These are phyloP conservation scores for Catocala sponsa DNA, from an alignment of 2,888 invertebrate genomes.

Conservation along the genomic window DNA sequence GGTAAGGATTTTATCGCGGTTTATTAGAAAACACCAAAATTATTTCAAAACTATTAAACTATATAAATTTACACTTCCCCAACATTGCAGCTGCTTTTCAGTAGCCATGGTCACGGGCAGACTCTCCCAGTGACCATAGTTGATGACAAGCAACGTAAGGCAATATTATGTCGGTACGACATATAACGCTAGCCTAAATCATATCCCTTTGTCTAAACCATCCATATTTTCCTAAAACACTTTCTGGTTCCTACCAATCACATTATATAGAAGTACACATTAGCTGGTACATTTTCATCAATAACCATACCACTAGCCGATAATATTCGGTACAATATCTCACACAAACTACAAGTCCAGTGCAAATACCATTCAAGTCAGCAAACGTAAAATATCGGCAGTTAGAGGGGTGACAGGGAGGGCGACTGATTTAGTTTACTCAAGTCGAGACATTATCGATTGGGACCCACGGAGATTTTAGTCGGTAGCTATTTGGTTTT, in stretches of 20 bases:
- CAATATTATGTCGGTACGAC: too few species aligned
- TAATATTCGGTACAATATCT: constrained; percentile 8
- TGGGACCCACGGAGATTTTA: constrained; percentile 35
- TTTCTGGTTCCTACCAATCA: too few species aligned
- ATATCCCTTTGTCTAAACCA: too few species aligned
- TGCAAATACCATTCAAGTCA: constrained; percentile 46
- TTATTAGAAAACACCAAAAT: too few species aligned
- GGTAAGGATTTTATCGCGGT: too few species aligned
- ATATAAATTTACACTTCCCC: not conserved
- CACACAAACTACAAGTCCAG: constrained; percentile 32
- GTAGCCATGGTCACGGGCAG: not conserved
- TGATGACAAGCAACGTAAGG: too few species aligned
- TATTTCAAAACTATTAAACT: not conserved
- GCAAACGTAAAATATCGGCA: constrained; percentile 48
- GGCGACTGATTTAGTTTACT: constrained; percentile 69
- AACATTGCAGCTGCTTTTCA: too few species aligned
- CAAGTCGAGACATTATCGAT: constrained; percentile 72
- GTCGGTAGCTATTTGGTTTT: constrained; percentile 2
- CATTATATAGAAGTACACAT: too few species aligned
- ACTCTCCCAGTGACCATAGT: too few species aligned
- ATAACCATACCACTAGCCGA: not conserved
- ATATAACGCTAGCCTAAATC: too few species aligned
- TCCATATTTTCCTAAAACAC: too few species aligned
- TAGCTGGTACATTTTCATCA: not conserved
- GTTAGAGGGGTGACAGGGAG: constrained; percentile 36